Percentiles rank a stretch among this genome's conserved stretches.
phyloP scores from a whole-genome alignment of 2,113 vertebrate genomes.

The Anoura caudifer region DNA sequence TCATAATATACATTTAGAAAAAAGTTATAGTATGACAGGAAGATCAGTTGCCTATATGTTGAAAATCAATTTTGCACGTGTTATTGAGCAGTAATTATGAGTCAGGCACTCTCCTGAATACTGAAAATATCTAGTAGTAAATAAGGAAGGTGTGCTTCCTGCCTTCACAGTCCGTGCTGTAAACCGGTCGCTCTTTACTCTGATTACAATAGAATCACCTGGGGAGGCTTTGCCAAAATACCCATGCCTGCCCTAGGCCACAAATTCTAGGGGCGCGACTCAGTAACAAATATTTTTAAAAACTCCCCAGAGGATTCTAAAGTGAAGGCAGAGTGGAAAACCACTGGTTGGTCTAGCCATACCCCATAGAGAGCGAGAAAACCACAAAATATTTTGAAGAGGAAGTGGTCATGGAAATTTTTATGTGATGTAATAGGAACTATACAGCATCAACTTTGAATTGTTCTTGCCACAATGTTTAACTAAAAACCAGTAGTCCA shows the following conservation, averaged over 20 bases:
- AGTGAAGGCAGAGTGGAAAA: constrained; percentile 35
- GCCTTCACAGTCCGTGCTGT: not conserved
- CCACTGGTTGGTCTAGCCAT: not conserved
- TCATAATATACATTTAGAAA: not conserved
- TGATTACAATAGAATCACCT: not conserved
- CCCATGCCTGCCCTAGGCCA: not conserved
- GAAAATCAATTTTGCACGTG: not conserved
- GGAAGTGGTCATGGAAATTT: constrained; percentile 63
- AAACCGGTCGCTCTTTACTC: not conserved
- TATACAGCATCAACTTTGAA: not conserved
- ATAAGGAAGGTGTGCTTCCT: not conserved
- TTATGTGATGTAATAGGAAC: not conserved
- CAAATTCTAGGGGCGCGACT: not conserved
- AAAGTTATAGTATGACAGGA: not conserved
- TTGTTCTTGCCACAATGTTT: not conserved
- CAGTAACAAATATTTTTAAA: not conserved
- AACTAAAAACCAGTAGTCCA: not conserved
- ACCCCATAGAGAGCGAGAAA: not conserved
- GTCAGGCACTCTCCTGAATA: not conserved
- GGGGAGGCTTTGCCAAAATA: not conserved
- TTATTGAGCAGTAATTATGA: not conserved
- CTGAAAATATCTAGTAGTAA: not conserved
- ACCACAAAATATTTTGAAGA: constrained; percentile 40
- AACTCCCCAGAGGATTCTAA: not conserved
- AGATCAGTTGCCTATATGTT: not conserved